Conservation (phyloP, 2,113 vertebrate genomes). For the Illadopsis cleaveri region DNA sequence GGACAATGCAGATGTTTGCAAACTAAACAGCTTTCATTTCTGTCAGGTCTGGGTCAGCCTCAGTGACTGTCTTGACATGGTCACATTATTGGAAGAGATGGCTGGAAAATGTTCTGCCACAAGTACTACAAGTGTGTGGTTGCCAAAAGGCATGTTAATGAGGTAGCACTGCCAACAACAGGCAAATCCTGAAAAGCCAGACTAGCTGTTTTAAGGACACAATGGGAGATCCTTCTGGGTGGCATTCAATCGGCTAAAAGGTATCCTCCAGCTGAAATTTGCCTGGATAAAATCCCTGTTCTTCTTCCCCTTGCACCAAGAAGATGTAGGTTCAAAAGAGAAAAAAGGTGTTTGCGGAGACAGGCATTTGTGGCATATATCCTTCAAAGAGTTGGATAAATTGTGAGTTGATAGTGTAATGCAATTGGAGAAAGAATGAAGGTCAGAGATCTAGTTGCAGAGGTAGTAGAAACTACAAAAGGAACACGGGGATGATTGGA, state of each 20-base stretch:
- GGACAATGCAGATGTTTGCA: not conserved
- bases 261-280: not conserved
- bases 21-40: not conserved
- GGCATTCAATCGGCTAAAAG: not conserved
- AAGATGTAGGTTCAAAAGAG: not conserved
- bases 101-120: not conserved
- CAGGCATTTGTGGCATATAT: not conserved
- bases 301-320: not conserved
- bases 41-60: not conserved
- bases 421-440: not conserved
- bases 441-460: not conserved
- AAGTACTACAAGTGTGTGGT: not conserved
- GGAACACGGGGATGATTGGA: not conserved
- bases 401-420: not conserved
- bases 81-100: not conserved
- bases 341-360: not conserved
- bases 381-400: not conserved
- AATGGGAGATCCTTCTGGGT: not conserved
- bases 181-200: not conserved
- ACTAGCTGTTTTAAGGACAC: not conserved
- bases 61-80: not conserved
- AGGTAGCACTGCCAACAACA: not conserved
- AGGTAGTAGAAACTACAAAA: not conserved
- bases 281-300: not conserved
- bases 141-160: not conserved